Conservation (phyloP, 1,140 invertebrate genomes). For the Euura saliciscinereae region DNA sequence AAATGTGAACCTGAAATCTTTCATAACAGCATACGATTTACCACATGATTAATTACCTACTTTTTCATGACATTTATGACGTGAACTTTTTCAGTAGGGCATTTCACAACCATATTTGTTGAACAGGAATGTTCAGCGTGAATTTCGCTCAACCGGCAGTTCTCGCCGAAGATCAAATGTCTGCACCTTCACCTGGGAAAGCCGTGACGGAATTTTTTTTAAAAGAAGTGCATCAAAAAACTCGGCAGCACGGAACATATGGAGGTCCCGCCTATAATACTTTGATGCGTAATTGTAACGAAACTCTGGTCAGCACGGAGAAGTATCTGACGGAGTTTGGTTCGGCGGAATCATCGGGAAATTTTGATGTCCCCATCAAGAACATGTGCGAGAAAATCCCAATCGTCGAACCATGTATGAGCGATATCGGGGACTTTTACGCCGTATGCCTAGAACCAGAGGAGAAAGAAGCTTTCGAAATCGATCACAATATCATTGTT, state of each 20-base stretch:
- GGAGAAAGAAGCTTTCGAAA: constrained; percentile 65
- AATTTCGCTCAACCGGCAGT: constrained; percentile 14
- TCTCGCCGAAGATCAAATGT: constrained; percentile 21
- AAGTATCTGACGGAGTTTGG: constrained; percentile 66
- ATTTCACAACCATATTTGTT: too few relatives aligned
- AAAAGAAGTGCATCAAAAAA: constrained; percentile 56
- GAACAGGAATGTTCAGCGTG: constrained; percentile 8
- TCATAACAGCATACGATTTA: too few relatives aligned
- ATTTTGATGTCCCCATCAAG: constrained; percentile 69
- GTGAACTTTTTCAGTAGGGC: too few relatives aligned
- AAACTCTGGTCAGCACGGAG: constrained; percentile 57
- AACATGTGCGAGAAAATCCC: constrained; percentile 73
- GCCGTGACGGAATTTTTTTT: constrained; percentile 40
- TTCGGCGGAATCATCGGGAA: constrained; percentile 62
- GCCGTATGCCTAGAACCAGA: constrained; percentile 68
- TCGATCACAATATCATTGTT: constrained; percentile 68
- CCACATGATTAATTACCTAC: too few relatives aligned
- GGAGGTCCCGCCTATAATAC: constrained; percentile 40
- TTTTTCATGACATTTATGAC: too few relatives aligned
- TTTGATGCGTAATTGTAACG: constrained; percentile 57
- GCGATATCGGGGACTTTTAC: constrained; percentile 63
- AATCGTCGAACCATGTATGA: constrained; percentile 65
- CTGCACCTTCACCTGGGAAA: constrained; percentile 31
- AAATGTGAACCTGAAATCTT: too few relatives aligned
- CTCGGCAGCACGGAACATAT: constrained; percentile 43